A percentile compares a stretch with the other conserved stretches of the same genome.
phyloP scores from a whole-genome alignment of 1,140 invertebrate species.

The Formica exsecta region DNA sequence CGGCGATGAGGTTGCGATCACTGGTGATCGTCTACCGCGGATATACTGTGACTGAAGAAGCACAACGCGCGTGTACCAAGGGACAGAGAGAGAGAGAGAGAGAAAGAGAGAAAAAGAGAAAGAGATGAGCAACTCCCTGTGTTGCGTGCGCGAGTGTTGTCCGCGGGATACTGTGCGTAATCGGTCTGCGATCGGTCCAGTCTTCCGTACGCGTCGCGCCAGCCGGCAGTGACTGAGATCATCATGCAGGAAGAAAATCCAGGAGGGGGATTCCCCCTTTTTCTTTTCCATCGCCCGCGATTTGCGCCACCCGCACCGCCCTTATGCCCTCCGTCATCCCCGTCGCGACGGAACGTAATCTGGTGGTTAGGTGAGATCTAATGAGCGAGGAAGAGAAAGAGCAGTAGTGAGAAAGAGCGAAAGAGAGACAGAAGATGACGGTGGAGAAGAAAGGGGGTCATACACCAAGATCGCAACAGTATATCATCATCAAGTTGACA shows the following conservation, averaged over 20 bases:
- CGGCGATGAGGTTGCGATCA: background rate
- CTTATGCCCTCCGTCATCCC: conserved; percentile 35
- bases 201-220: conserved; percentile 52
- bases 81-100: too few species aligned
- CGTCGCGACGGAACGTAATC: conserved; percentile 14
- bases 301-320: conserved; percentile 65
- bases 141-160: conserved; percentile 28
- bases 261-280: conserved; percentile 78
- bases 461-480: conserved; percentile 77
- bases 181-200: conserved; percentile 44
- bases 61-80: conserved; percentile 11
- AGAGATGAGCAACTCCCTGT: conserved; percentile 71
- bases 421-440: conserved; percentile 16
- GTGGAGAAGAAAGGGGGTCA: conserved; percentile 74
- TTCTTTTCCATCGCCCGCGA: conserved; percentile 69
- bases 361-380: conserved; percentile 12
- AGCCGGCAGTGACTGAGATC: conserved; percentile 65
- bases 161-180: conserved; percentile 47
- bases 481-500: conserved; percentile 86
- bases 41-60: conserved; percentile 1
- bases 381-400: conserved; percentile 45
- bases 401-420: background rate
- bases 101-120: conserved; percentile 40
- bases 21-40: background rate
- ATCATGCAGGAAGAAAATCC: conserved; percentile 67